A percentile compares a stretch with the other conserved stretches of the same genome.
These are phyloP conservation scores for Ara ararauna DNA, from an alignment of 2,797 vertebrate species.

Conservation along the genomic window DNA sequence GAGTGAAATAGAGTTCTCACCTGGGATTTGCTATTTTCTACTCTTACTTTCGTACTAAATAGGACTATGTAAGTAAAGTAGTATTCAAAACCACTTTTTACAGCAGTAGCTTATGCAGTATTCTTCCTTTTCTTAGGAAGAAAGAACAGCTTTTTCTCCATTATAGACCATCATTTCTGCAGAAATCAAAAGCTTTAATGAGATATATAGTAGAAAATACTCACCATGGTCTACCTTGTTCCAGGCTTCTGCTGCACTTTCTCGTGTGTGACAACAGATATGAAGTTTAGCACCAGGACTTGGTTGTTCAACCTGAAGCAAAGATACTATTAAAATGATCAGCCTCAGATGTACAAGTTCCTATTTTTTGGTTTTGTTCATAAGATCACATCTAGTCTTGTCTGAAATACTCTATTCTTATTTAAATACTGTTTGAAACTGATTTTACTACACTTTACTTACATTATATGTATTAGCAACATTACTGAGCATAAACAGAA, in stretches of 20 bases:
- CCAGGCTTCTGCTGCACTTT: conserved; percentile 59
- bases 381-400: not conserved
- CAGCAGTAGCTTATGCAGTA: not conserved
- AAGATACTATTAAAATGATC: not conserved
- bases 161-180: not conserved
- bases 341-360: not conserved
- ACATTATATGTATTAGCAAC: not conserved
- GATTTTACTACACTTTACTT: not conserved
- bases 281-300: conserved; percentile 66
- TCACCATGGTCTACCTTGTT: conserved; percentile 66
- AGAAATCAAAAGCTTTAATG: not conserved
- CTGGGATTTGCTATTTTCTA: not conserved
- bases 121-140: not conserved
- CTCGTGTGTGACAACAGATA: conserved; percentile 25
- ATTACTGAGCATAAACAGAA: not conserved
- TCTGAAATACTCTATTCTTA: not conserved
- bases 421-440: not conserved
- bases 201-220: not conserved
- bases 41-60: not conserved
- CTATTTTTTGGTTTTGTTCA: accelerated
- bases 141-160: not conserved
- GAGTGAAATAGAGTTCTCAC: not conserved
- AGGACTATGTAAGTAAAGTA: not conserved
- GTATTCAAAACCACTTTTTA: not conserved
- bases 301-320: conserved; percentile 71